phyloP scores from a whole-genome alignment of 64 coral and sea anemone genomes.

The Trachythela sp. region DNA sequence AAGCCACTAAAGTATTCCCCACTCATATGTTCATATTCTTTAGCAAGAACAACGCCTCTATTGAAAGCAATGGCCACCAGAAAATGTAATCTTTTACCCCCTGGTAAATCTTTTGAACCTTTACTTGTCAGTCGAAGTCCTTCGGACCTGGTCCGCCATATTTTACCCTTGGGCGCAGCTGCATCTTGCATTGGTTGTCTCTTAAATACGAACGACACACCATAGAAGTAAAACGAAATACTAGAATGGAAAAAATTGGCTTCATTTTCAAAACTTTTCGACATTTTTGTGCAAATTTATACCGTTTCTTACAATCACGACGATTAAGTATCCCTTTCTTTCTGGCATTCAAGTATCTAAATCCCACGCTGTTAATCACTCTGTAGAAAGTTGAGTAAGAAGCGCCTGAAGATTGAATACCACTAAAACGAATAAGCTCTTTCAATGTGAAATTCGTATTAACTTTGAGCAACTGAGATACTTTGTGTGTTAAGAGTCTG shows the following conservation, averaged over 20 bases:
- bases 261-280: neutral
- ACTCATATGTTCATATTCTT: neutral
- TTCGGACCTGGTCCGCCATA: neutral
- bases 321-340: too few relatives aligned
- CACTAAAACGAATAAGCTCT: neutral
- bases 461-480: neutral
- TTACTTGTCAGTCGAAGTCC: neutral
- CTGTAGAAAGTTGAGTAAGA: neutral
- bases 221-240: neutral
- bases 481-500: neutral
- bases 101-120: neutral
- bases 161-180: neutral
- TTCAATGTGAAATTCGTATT: neutral
- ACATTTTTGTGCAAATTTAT: too few relatives aligned
- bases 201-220: neutral
- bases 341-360: neutral
- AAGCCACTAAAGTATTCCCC: slow-evolving; percentile 7
- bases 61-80: neutral
- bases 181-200: neutral
- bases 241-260: neutral
- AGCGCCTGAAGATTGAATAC: neutral
- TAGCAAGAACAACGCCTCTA: neutral
- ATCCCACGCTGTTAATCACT: neutral
- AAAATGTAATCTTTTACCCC: neutral
- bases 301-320: too few relatives aligned